Conservation (phyloP, 2,797 vertebrate species). For the Melanotaenia maccullochi region DNA sequence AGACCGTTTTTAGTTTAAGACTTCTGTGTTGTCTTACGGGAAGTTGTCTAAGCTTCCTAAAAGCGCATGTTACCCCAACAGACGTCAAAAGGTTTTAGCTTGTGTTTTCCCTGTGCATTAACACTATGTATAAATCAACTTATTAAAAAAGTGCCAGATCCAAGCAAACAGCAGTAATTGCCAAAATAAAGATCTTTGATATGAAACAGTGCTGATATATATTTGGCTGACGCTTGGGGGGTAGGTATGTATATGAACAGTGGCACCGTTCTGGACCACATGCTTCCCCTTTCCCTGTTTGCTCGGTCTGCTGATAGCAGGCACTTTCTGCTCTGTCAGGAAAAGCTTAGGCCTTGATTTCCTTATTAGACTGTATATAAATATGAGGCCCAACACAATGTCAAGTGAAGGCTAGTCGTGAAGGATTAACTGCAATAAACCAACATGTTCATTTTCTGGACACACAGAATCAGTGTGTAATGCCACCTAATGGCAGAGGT, state of each 20-base stretch:
- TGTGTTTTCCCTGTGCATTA: constrained; percentile 73
- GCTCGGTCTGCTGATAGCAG: constrained; percentile 59
- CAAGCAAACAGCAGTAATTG: constrained; percentile 66
- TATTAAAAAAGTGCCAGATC: constrained; percentile 76
- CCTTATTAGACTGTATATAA: constrained; percentile 70
- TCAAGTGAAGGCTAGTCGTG: constrained; percentile 49
- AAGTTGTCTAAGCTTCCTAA: constrained; percentile 72
- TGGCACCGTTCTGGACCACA: constrained; percentile 55
- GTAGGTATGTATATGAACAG: constrained; percentile 41
- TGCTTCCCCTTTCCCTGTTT: constrained; percentile 52
- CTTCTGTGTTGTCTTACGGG: constrained; percentile 73
- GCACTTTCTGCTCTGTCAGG: constrained; percentile 56
- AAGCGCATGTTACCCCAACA: constrained; percentile 70
- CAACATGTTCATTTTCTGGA: constrained; percentile 20
- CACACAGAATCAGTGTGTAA: constrained; percentile 55
- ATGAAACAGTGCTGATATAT: constrained; percentile 68
- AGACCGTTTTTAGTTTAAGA: constrained; percentile 58
- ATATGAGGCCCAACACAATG: constrained; percentile 61
- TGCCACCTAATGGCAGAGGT: constrained; percentile 52
- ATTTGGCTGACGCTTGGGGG: constrained; percentile 40
- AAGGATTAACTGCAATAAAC: constrained; percentile 63
- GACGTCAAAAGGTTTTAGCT: constrained; percentile 73
- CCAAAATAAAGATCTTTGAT: constrained; percentile 79
- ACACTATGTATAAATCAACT: constrained; percentile 70
- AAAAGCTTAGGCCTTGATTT: constrained; percentile 66